A percentile compares a stretch with the other conserved stretches of the same genome.
phyloP scores from a whole-genome alignment of 1,140 invertebrate species.

The Aphelinus atriplicis region DNA sequence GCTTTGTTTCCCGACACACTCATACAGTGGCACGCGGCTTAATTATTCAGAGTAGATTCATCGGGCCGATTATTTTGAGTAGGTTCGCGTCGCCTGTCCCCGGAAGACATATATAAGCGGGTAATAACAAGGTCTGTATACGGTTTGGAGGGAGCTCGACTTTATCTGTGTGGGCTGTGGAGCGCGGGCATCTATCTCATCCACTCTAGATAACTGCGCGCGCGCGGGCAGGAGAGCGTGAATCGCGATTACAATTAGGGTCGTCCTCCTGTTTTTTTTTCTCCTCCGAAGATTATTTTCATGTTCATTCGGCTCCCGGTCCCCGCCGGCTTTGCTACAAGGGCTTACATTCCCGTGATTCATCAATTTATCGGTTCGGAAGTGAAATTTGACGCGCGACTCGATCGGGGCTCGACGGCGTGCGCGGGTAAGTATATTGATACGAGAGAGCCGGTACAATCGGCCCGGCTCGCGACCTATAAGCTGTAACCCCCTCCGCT shows the following conservation, averaged over 20 bases:
- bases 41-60: slow-evolving; percentile 5
- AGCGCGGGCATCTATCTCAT: slow-evolving; percentile 46
- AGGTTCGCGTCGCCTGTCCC: neutral
- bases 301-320: slow-evolving; percentile 55
- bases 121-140: neutral
- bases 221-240: slow-evolving; percentile 46
- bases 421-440: neutral
- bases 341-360: neutral
- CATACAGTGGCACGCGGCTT: neutral
- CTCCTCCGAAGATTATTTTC: slow-evolving; percentile 52
- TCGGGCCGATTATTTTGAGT: neutral
- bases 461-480: slow-evolving; percentile 46
- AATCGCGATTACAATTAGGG: slow-evolving; percentile 49
- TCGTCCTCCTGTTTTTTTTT: slow-evolving; percentile 40
- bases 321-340: neutral
- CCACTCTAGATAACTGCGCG: slow-evolving; percentile 51
- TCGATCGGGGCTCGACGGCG: neutral
- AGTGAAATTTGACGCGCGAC: neutral
- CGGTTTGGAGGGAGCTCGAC: neutral
- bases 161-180: slow-evolving; percentile 41
- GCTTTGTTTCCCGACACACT: neutral
- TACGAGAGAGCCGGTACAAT: neutral
- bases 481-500: slow-evolving; percentile 42
- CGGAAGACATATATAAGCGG: neutral
- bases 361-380: slow-evolving; percentile 26